phyloP scores from a whole-genome alignment of 2,113 vertebrate genomes.

The Epinephelus moara region DNA sequence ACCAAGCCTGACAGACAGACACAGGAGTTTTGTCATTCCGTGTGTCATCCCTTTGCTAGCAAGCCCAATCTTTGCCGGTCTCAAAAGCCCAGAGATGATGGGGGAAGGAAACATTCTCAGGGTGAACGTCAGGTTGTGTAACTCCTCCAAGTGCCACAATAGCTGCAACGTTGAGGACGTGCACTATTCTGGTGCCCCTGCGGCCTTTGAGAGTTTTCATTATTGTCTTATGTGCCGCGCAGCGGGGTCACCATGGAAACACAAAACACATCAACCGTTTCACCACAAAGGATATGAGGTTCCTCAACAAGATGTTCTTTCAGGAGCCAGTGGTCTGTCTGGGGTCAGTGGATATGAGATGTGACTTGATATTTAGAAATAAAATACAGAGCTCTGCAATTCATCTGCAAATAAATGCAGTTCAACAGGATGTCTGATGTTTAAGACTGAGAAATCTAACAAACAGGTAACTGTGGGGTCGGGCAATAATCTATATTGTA shows the following conservation, averaged over 20 bases:
- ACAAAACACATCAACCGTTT: conserved; percentile 65
- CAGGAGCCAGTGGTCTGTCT: conserved; percentile 46
- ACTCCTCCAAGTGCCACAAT: conserved; percentile 65
- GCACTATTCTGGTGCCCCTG: conserved; percentile 67
- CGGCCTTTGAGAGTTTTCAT: conserved; percentile 76
- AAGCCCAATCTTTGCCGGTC: conserved; percentile 72
- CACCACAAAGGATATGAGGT: conserved; percentile 65
- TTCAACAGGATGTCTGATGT: neutral
- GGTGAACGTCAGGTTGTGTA: conserved; percentile 74
- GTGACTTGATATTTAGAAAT: conserved; percentile 47
- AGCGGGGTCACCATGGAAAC: conserved; percentile 78
- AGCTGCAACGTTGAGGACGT: conserved; percentile 61
- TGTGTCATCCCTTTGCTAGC: conserved; percentile 80
- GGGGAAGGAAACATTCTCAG: conserved; percentile 56
- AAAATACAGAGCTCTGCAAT: conserved; percentile 1
- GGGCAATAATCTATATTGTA: neutral
- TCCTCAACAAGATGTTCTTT: conserved; percentile 66
- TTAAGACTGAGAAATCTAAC: conserved; percentile 1
- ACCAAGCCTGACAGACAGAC: conserved; percentile 79
- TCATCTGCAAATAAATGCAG: neutral
- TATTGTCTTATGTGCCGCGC: conserved; percentile 73
- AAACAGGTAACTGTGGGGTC: neutral
- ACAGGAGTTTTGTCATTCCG: conserved; percentile 79
- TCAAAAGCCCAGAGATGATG: conserved; percentile 69
- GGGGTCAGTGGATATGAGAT: conserved; percentile 56